Evolutionary conservation across 2,888 invertebrate species (phyloP), one percentile per base, ranked within the genome.

Genomic region (Scelioninae gen. 2): DNA sequence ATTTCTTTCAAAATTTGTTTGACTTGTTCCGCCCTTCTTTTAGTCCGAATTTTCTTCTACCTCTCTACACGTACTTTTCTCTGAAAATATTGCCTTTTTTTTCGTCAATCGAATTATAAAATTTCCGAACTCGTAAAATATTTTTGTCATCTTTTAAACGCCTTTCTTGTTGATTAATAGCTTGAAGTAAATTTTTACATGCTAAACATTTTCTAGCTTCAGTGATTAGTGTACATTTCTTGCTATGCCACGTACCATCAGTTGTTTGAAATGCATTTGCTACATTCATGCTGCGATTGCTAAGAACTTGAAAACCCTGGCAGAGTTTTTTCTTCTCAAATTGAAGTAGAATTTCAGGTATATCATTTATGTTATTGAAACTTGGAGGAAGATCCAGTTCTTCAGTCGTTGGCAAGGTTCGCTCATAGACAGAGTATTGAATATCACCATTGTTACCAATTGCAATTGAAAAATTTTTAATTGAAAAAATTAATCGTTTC

Each of bases 251-350:
- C 18, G 6, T 9, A 37, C n/a, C 6, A 11, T 37, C 13, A 7
- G 10, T 16, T 0, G 46, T 19, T 35, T 22, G 35, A 53, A 53
- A 11, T 9, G 18, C 15, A 1, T 5, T 1, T 25, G 15, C 7
- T 10, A 28, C 10, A 33, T 48, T 50, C 19, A 52, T 3, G 18
- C 6, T 52, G 4, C 5, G 2, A 35, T 35, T 35, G 15, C 1
- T 3, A 16, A 10, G 35, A 7, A 25, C 6, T 33, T 16, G 35
- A 7, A 64, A 64, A 6, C 53, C 53, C 16, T 46, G 31, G n/a
- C 64, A 64, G 1, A 37, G 28, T 2, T n/a, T n/a, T 18, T 53
- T 53, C 5, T 46, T 64, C n/a, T 55, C 53, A 64, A 64, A 63
- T 16, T 52, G n/a, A 22, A 33, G 25, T 15, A 64, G 46, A 10